Evolutionary conservation across 2,888 invertebrate species (phyloP), one percentile per base, ranked within the genome.

Genomic region (Trissonchulus latispiculum): DNA sequence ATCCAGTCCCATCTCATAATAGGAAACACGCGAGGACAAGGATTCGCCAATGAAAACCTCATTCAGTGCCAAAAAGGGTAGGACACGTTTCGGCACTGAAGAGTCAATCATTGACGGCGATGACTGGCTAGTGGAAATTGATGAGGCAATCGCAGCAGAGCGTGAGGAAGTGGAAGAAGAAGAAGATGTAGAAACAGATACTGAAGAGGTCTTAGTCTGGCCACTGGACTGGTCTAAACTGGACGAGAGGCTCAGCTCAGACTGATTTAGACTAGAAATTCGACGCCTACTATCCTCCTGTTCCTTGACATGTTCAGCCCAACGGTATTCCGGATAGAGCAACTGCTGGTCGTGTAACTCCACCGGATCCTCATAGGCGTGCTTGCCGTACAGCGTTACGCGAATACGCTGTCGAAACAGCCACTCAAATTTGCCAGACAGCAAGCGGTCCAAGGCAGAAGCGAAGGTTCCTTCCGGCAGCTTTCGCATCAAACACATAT

Each of bases 1-100:
- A 81, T 93, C 89, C 37, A 94, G 86, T 76, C 90, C 88, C 71
- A 97, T 87, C 81, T 95, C 90, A 75, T 96, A 88, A 80, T 94
- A 90, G 0, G 96, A 96, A 0, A 96, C 96, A 75, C 94, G 88
- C 0, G 97, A 95, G 18, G 97, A 94, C 76, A 96, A 88, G 72
- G 91, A 90, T 86, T 99, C 99, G 0, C 97, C 99, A 81, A 97
- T 90, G 82, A 96, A 99, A 33, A 99, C 94, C 88, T 99, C 99
- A 84, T 99, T 99, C n/a, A 99, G 86, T 0, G 96, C 96, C 78
- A 95, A 85, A 81, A 91, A 90, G 0, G 97, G 96, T 69, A 96
- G 84, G 23, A 48, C 48, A 23, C 8, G 8, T 23, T 15, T 8
- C 48, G 48, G 48, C 48, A 8, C 48, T 48, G 8, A 8, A 48